phyloP scores from a whole-genome alignment of 2,888 invertebrate species.

The Trachelus troglodyta region DNA sequence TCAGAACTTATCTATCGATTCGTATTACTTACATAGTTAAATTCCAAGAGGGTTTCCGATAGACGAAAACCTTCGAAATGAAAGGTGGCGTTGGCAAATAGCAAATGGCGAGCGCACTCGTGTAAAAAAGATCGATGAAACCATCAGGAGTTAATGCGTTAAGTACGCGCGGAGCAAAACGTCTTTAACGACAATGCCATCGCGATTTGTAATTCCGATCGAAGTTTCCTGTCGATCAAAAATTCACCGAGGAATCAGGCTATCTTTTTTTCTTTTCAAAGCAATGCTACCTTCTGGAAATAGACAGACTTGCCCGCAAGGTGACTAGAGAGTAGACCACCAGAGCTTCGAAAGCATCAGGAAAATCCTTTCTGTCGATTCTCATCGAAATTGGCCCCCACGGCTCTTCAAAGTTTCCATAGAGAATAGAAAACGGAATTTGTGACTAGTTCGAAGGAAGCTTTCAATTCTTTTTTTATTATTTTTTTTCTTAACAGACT shows the following conservation, averaged over 20 bases:
- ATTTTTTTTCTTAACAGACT: neutral
- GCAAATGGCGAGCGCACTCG: neutral
- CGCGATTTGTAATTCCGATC: neutral
- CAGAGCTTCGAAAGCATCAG: neutral
- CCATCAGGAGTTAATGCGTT: neutral
- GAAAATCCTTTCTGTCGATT: neutral
- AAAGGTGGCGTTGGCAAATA: neutral
- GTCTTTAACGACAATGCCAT: neutral
- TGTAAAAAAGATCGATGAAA: neutral
- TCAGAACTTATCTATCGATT: neutral
- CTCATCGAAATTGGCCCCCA: neutral
- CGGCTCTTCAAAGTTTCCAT: neutral
- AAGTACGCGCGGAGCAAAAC: neutral
- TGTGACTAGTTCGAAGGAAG: neutral
- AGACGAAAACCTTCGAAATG: neutral
- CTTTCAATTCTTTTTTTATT: too few species aligned
- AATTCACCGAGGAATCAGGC: neutral
- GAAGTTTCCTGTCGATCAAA: neutral
- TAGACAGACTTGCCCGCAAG: neutral
- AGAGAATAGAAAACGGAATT: neutral
- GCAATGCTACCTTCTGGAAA: neutral
- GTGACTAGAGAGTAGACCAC: neutral
- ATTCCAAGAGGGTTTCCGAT: neutral
- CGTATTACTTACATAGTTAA: neutral
- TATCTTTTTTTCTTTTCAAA: neutral